Base-by-base conservation (phyloP, 1,140 invertebrate species). In the Centruroides sculpturatus region DNA sequence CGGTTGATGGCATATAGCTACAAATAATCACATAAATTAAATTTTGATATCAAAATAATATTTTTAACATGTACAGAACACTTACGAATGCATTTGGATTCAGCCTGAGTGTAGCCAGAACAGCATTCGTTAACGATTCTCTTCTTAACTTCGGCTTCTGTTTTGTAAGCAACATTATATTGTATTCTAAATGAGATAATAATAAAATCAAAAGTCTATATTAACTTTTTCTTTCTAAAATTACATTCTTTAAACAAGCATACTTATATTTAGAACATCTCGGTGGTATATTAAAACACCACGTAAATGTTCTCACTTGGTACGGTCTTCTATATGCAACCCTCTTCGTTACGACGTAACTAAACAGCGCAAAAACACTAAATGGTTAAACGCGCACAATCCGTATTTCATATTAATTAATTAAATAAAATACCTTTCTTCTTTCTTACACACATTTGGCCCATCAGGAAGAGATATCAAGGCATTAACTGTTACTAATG, bases 51-150 rank as follows among this genome's bases (percentile, higher is more conserved):
- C 23, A 23, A 23, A 23, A 23, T 23, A 23, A 23, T 23, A 23
- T 23, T 23, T 23, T 23, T 23, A 23, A 23, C 23, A 23, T 23
- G 23, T 23, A 23, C 23, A 23, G 2, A 2, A 50, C 34, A 70
- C 70, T 64, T 70, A 71, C 70, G 68, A 54, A 69, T 61, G 61
- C 70, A 71, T 60, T 58, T 67, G 23, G 54, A 55, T 61, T 65
- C 67, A 3, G 76, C 75, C 64, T 81, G 74, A 7, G 80, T 79
- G 69, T 88, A 95, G 11, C 89, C 89, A 62, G 77, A 80, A 69
- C 91, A 94, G 69, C 91, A 96, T 61, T 86, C 83, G 65, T 89
- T 82, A 0, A 92, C 83, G 1, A 86, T 83, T 65, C 82, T 76
- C 11, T 81, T 79, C 71, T 90, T 91, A 7, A 77, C 76, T 63